Base-by-base conservation (phyloP, 1,140 invertebrate genomes). In the Plectrocnemia conspersa region DNA sequence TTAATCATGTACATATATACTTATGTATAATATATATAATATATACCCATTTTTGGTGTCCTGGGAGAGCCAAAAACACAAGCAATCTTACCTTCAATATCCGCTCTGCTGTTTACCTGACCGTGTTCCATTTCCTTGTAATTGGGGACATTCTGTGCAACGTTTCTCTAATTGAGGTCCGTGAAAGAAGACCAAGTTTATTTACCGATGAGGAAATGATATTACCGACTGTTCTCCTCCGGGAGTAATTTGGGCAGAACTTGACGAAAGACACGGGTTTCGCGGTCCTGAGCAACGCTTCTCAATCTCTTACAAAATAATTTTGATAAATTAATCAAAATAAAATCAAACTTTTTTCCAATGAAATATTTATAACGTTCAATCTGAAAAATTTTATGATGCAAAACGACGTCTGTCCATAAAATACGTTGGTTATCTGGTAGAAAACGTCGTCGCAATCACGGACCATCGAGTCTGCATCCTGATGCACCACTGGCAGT, bases 131-230 rank as follows among this genome's bases (percentile, higher is more conserved):
- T 41, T 41, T 21, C 18, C 38, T 18, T 19, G 38, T 11, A 15
- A 4, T 41, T 15, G 18, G n/a, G 18, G 18, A 41, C 38, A 15
- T 15, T 41, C 38, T 15, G 38, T 18, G 10, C n/a, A 13, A 10
- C 10, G 38, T 41, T 41, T 41, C 38, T 41, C 18, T 41, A 41
- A 41, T 41, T 41, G 38, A 41, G 38, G 38, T 15, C 38, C 18
- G n/a, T 18, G n/a, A 41, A 18, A 18, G 38, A 18, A 41, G 18
- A 21, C n/a, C 15, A 41, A 18, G n/a, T 18, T 11, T 41, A 41
- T 41, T 41, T 41, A 19, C 38, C 11, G 18, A 41, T 18, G n/a
- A 21, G 38, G 19, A 18, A 41, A 18, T 41, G 38, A 41, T 18
- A 15, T 7, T 16, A 16, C 35, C 5, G 18, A 38, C 5, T 5